A percentile compares a stretch with the other conserved stretches of the same genome.
Evolutionary conservation across 2,797 vertebrate species (phyloP).

Genomic region (Acanthurus leucopareius): DNA sequence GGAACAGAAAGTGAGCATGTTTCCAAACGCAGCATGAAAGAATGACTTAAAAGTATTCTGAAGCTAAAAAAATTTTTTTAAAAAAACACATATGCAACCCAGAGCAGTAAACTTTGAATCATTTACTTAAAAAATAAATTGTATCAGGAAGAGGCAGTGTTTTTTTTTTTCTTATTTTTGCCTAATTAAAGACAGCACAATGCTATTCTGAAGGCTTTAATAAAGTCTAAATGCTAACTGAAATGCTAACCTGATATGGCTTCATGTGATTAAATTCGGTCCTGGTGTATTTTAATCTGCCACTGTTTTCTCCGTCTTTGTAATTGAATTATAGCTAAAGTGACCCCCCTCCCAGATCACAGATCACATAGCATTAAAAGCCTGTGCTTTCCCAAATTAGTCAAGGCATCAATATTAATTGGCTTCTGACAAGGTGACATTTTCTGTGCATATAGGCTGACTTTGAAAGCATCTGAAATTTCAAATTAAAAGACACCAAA

Average conservation of each 20-base stretch:
- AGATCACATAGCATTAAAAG: slow-evolving; percentile 64
- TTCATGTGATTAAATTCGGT: slow-evolving; percentile 32
- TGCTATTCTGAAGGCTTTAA: not conserved
- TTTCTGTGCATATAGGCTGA: slow-evolving; percentile 58
- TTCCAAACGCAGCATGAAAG: not conserved
- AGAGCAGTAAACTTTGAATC: not conserved
- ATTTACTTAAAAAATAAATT: slow-evolving; percentile 3
- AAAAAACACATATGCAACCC: not conserved
- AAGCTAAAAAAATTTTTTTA: no score
- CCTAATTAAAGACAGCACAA: not conserved
- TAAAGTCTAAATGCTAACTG: slow-evolving; percentile 12
- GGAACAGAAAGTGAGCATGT: slow-evolving; percentile 24
- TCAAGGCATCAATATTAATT: slow-evolving; percentile 70
- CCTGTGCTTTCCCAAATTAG: slow-evolving; percentile 60
- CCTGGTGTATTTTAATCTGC: slow-evolving; percentile 35
- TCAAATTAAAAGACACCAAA: slow-evolving; percentile 18
- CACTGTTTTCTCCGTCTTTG: slow-evolving; percentile 31
- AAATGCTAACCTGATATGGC: slow-evolving; percentile 15
- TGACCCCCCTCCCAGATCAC: slow-evolving; percentile 24
- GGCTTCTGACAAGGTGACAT: slow-evolving; percentile 71
- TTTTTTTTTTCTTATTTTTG: not conserved
- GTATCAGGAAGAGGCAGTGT: not conserved
- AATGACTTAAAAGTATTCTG: not conserved
- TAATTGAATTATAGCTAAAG: slow-evolving; percentile 54
- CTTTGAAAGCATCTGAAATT: slow-evolving; percentile 43